These are phyloP conservation scores for Hypocryptadius cinnamomeus DNA, from an alignment of 2,113 vertebrate species.

Conservation along the genomic window DNA sequence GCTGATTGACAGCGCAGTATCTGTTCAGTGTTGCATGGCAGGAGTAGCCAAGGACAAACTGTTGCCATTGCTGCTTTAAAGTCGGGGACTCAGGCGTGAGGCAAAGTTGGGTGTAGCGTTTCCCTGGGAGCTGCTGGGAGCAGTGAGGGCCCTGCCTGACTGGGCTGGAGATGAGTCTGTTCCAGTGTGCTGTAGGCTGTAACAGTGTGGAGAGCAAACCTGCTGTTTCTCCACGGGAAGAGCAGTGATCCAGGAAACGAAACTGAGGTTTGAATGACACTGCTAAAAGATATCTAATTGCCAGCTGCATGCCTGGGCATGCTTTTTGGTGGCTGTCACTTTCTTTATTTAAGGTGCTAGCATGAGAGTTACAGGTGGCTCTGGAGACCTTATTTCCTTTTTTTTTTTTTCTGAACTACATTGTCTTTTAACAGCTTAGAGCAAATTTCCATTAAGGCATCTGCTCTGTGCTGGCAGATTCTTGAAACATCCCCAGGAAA, in stretches of 20 bases:
- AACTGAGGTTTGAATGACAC: background rate
- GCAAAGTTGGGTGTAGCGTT: rapidly evolving
- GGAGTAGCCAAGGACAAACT: background rate
- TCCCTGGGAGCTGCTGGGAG: background rate
- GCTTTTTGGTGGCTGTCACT: background rate
- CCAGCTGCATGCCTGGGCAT: background rate
- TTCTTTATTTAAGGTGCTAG: background rate
- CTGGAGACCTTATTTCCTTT: background rate
- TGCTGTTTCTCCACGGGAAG: background rate
- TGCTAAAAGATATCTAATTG: background rate
- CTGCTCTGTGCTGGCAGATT: background rate
- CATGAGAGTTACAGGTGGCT: background rate
- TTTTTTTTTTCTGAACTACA: background rate
- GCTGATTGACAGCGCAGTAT: rapidly evolving
- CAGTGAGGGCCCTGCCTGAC: background rate
- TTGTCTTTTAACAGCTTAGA: background rate
- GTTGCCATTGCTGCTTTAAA: background rate
- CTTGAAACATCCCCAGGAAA: background rate
- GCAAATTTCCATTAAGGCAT: background rate
- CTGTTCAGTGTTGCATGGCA: background rate
- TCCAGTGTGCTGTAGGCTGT: background rate
- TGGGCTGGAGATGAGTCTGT: background rate
- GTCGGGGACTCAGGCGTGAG: background rate
- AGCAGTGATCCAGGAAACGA: background rate
- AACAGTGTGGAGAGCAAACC: background rate